phyloP scores from a whole-genome alignment of 37 sponge, comb jelly and placozoan genomes.

The Crambe crambe region DNA sequence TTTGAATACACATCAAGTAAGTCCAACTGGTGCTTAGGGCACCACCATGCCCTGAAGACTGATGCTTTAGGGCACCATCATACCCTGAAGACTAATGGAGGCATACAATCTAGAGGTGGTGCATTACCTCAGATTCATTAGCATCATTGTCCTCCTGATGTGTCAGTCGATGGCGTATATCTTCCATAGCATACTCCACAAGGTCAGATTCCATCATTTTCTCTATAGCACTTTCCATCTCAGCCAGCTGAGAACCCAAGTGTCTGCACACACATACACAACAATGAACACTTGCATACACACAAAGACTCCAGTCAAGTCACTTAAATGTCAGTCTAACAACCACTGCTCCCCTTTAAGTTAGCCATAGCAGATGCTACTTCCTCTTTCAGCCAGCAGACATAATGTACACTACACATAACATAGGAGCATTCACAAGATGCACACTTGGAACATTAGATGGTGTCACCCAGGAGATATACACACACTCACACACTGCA shows the following conservation, averaged over 20 bases:
- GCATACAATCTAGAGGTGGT: no score
- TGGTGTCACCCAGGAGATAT: neutral
- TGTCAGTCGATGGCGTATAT: slow-evolving; percentile 28
- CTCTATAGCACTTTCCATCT: slow-evolving; percentile 91
- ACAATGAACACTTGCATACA: neutral
- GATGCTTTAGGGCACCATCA: no score
- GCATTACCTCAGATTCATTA: neutral
- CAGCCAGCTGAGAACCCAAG: slow-evolving; percentile 85
- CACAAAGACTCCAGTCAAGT: neutral
- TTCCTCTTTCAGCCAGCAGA: no score
- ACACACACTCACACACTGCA: neutral
- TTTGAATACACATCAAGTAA: no score
- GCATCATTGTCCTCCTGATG: neutral
- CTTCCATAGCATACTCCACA: slow-evolving; percentile 72
- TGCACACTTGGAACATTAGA: no score
- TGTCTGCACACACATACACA: slow-evolving; percentile 60
- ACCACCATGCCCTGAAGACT: no score
- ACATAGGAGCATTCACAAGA: no score
- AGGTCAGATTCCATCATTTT: slow-evolving; percentile 94
- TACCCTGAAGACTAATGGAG: no score
- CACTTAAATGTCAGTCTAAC: neutral
- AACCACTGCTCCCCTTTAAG: no score
- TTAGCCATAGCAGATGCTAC: no score
- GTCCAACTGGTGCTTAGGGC: no score
- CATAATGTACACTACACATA: no score